phyloP scores from a whole-genome alignment of 2,888 invertebrate genomes.

The Marronus borbonicus region DNA sequence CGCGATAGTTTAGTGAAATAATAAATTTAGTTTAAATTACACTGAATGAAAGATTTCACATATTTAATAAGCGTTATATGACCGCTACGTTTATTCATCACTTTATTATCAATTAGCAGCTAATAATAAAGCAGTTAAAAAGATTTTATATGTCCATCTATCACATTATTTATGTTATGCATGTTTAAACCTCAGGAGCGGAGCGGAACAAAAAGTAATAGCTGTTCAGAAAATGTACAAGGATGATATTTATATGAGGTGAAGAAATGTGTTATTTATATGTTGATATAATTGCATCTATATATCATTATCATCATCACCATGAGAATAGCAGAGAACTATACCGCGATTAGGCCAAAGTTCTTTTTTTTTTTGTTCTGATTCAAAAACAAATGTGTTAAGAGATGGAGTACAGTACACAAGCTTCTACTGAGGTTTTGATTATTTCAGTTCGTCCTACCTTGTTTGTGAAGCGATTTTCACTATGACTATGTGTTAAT shows the following conservation, averaged over 20 bases:
- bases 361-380: too few species aligned
- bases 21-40: slow-evolving; percentile 45
- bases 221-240: background rate
- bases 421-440: too few species aligned
- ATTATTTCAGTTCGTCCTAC: too few species aligned
- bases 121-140: slow-evolving; percentile 37
- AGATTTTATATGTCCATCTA: slow-evolving; percentile 8
- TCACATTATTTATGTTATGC: background rate
- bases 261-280: background rate
- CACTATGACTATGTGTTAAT: too few species aligned
- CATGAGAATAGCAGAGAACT: too few species aligned
- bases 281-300: too few species aligned
- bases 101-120: slow-evolving; percentile 39
- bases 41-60: slow-evolving; percentile 18
- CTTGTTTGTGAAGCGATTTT: too few species aligned
- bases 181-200: too few species aligned
- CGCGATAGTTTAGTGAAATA: slow-evolving; percentile 36
- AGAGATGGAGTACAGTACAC: too few species aligned
- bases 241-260: background rate
- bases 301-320: too few species aligned
- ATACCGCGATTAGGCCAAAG: too few species aligned
- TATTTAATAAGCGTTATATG: slow-evolving; percentile 19
- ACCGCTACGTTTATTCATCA: slow-evolving; percentile 18
- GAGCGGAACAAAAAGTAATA: background rate
- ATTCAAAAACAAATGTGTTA: background rate